Percentiles rank a stretch among this genome's conserved stretches.
phyloP scores from a whole-genome alignment of 2,888 invertebrate species.

The Catotricha subobsoleta region DNA sequence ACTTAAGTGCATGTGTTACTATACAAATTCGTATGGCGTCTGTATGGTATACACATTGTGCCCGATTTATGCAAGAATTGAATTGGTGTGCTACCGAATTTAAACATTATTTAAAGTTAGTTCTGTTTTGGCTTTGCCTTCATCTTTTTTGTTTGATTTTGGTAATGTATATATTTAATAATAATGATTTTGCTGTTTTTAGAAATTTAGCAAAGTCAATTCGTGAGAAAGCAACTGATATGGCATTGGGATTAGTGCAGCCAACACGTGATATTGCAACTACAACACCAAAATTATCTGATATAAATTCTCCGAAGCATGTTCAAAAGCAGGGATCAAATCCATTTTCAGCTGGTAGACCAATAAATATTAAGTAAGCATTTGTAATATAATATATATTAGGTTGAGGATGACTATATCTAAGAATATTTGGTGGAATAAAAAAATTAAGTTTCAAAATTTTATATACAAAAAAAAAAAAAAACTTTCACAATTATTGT shows the following conservation, averaged over 20 bases:
- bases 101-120: constrained; percentile 48
- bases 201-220: constrained; percentile 70
- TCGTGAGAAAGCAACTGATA: constrained; percentile 79
- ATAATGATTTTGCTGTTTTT: constrained; percentile 7
- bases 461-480: no score
- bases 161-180: not conserved
- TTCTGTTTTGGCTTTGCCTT: constrained; percentile 2
- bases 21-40: constrained; percentile 53
- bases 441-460: no score
- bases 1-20: constrained; percentile 20
- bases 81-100: constrained; percentile 80
- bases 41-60: constrained; percentile 86
- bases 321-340: not conserved
- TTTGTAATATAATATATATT: no score
- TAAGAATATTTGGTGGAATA: no score
- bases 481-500: no score
- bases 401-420: no score
- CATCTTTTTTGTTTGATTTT: not conserved
- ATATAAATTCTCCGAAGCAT: constrained; percentile 2
- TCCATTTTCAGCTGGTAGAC: constrained; percentile 1
- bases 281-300: not conserved
- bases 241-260: constrained; percentile 77
- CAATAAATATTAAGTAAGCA: not conserved
- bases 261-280: constrained; percentile 30
- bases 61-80: constrained; percentile 66